Conservation (phyloP, 2,797 vertebrate species). For the Hyperoplus lanceolatus region DNA sequence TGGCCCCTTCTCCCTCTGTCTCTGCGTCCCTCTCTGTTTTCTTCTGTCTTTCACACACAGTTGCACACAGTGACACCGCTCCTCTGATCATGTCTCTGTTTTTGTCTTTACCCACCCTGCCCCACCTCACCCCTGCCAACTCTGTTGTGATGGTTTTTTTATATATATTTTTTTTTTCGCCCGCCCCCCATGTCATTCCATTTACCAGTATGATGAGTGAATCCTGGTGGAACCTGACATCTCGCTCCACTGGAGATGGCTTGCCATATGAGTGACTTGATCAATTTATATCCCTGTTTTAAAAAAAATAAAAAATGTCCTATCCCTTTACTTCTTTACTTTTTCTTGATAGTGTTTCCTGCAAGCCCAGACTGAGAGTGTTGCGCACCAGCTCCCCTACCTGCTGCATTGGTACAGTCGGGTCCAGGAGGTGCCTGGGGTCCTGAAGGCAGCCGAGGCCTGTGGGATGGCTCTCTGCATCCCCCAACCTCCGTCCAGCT, state of each 20-base stretch:
- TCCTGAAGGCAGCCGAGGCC: slow-evolving; percentile 86
- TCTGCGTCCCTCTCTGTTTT: neutral
- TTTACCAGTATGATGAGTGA: slow-evolving; percentile 54
- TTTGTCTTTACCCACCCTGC: slow-evolving; percentile 45
- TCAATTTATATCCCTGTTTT: slow-evolving; percentile 47
- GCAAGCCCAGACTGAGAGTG: slow-evolving; percentile 68
- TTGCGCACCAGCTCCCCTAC: slow-evolving; percentile 86
- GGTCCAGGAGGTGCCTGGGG: slow-evolving; percentile 90
- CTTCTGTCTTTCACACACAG: slow-evolving; percentile 42
- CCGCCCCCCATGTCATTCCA: slow-evolving; percentile 15
- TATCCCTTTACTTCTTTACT: slow-evolving; percentile 13
- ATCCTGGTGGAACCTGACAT: slow-evolving; percentile 49
- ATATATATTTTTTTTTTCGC: neutral
- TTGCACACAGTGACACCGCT: slow-evolving; percentile 29
- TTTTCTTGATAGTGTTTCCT: slow-evolving; percentile 84
- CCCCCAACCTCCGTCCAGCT: slow-evolving; percentile 15
- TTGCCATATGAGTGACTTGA: slow-evolving; percentile 61
- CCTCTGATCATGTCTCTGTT: slow-evolving; percentile 62
- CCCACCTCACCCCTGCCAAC: slow-evolving; percentile 17
- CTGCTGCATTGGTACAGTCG: slow-evolving; percentile 91
- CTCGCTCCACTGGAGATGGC: slow-evolving; percentile 57
- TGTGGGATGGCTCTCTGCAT: slow-evolving; percentile 88
- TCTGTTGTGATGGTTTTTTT: slow-evolving; percentile 51
- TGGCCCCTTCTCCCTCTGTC: slow-evolving; percentile 8
- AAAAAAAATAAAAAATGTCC: too few relatives aligned